Percentiles rank a stretch among this genome's conserved stretches.
phyloP scores from a whole-genome alignment of 2,113 vertebrate species.

The Rhineura floridana region DNA sequence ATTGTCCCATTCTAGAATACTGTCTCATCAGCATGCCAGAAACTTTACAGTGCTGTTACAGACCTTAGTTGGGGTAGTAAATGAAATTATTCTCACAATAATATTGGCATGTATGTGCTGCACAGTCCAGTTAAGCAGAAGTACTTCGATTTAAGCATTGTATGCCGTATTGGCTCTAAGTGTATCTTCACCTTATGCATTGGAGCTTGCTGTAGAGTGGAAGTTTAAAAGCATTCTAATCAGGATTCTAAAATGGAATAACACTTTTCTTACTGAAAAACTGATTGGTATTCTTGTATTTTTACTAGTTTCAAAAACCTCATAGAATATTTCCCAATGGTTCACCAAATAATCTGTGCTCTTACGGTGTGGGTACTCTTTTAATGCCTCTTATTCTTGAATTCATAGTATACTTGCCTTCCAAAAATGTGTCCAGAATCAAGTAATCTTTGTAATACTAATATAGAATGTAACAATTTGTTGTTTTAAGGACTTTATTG shows the following conservation, averaged over 20 bases:
- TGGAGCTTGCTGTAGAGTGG: neutral
- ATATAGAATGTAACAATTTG: slow-evolving; percentile 5
- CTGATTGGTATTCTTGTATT: neutral
- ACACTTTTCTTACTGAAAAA: neutral
- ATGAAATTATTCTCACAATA: neutral
- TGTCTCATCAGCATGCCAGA: neutral
- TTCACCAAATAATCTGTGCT: slow-evolving; percentile 43
- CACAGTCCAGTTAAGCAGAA: neutral
- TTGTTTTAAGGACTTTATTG: neutral
- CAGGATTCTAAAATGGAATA: neutral
- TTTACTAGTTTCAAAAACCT: slow-evolving; percentile 12
- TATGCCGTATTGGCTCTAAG: neutral
- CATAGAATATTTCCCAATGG: neutral
- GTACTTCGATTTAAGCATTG: neutral
- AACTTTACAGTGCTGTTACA: neutral
- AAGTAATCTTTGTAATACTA: slow-evolving; percentile 16
- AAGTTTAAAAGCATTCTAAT: neutral
- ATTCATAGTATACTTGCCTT: no score
- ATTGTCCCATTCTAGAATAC: neutral
- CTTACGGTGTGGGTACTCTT: slow-evolving; percentile 19
- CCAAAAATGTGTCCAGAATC: neutral
- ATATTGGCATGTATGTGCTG: neutral
- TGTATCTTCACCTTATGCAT: neutral
- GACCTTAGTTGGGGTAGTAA: neutral
- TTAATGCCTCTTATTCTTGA: slow-evolving; percentile 43